Base-by-base conservation (phyloP, 2,888 invertebrate genomes). In the Drosophila pseudotalamancana region DNA sequence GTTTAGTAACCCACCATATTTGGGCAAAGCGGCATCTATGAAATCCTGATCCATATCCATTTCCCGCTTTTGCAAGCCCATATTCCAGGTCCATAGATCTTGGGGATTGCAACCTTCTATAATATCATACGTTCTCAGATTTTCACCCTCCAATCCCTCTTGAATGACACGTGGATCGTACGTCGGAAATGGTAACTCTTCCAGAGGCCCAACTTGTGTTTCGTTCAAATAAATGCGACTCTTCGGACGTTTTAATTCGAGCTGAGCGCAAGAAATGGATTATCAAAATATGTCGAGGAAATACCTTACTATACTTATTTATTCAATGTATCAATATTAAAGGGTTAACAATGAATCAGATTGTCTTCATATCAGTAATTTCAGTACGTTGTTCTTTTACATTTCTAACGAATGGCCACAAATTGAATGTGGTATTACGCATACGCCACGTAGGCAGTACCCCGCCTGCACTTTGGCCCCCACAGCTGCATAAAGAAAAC, bases 91-190 rank as follows among this genome's bases (percentile, higher is more conserved):
- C 89, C 90, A 90, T 3, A 89, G 25, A 53, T 89, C 89, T 23
- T 78, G 66, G 0, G 72, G 71, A 40, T 46, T 72, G 21, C 85
- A 84, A 1, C 88, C 84, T 14, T 85, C 75, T 14, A 89, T 81
- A 2, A 90, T 61, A 34, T 87, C 88, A 39, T 79, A 87, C 12
- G 77, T 76, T 2, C 66, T 67, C 6, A 89, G 51, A 21, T 81
- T 61, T 59, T 90, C 89, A 2, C 67, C 73, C 27, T 91, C 89
- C 6, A 91, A 65, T 14, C 74, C 60, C 18, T 88, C 73, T 57
- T 91, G 91, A 14, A 91, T 61, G n/a, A 75, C n/a, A 6, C 91
- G 88, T 3, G 91, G 91, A 84, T 91, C 88, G 39, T 91, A 91
- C 0, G 74, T 72, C 11, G 82, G 80, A 23, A 87, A 91, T 0